phyloP scores from a whole-genome alignment of 2,797 vertebrate species.

The Cirrhinus molitorella region DNA sequence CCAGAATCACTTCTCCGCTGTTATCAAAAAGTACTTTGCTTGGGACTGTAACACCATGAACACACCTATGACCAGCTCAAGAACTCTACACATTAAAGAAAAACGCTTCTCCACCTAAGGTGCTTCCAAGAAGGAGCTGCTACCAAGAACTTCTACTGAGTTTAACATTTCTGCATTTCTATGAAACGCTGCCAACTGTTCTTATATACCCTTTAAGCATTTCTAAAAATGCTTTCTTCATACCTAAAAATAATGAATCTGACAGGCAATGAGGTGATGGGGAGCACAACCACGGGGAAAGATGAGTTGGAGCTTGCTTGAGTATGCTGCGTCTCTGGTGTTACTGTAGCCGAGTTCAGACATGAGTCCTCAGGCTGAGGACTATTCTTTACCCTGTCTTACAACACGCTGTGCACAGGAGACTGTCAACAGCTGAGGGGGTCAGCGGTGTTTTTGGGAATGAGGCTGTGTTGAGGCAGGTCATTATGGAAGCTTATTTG shows the following conservation, averaged over 20 bases:
- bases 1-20: neutral
- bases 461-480: conserved; percentile 47
- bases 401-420: neutral
- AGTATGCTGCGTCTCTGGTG: conserved; percentile 39
- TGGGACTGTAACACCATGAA: neutral
- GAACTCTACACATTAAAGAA: neutral
- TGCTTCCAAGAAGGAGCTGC: neutral
- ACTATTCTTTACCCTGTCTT: neutral
- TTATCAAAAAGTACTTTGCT: neutral
- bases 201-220: conserved; percentile 12
- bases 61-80: conserved; percentile 7
- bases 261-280: conserved; percentile 3
- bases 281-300: conserved; percentile 11
- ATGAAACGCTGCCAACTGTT: conserved; percentile 10
- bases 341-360: conserved; percentile 73
- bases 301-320: conserved; percentile 43
- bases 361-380: conserved; percentile 70
- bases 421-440: conserved; percentile 37
- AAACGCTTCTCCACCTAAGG: neutral
- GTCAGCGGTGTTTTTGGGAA: conserved; percentile 6
- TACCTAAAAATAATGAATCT: conserved; percentile 42
- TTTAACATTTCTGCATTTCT: conserved; percentile 14
- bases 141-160: neutral
- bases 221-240: conserved; percentile 2
- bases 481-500: conserved; percentile 1